phyloP scores from a whole-genome alignment of 2,888 invertebrate genomes.

The Acanthosepion pharaonis region DNA sequence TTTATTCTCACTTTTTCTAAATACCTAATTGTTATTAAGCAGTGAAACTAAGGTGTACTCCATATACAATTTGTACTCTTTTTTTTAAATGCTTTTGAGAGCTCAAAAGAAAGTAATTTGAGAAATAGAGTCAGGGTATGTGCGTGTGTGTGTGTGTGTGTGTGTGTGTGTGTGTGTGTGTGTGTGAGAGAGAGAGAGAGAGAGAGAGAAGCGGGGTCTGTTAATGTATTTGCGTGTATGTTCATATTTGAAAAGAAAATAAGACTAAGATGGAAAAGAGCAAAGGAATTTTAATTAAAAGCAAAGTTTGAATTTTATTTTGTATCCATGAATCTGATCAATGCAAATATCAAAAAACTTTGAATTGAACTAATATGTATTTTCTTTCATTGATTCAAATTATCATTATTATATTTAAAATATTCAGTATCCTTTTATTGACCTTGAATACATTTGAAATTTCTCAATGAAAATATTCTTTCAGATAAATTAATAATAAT shows the following conservation, averaged over 20 bases:
- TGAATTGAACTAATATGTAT: neutral
- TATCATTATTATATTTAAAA: too few species aligned
- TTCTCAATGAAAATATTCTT: neutral
- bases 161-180: too few species aligned
- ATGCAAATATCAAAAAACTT: neutral
- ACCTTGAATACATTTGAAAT: neutral
- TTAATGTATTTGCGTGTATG: neutral
- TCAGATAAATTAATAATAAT: neutral
- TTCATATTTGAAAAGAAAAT: neutral
- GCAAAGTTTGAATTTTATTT: neutral
- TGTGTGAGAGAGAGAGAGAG: too few species aligned
- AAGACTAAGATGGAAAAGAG: neutral
- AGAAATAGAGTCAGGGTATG: neutral
- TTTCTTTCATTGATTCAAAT: neutral
- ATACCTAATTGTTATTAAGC: neutral
- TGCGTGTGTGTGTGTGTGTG: neutral
- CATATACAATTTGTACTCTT: neutral
- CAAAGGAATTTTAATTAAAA: neutral
- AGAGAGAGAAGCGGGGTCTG: neutral
- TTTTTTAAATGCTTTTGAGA: neutral
- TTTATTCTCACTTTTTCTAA: neutral
- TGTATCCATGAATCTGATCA: neutral
- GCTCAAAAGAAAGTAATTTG: neutral
- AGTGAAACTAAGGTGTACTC: neutral
- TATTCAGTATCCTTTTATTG: neutral